phyloP scores from a whole-genome alignment of 2,888 invertebrate genomes.

The Epirrhoe tristata region DNA sequence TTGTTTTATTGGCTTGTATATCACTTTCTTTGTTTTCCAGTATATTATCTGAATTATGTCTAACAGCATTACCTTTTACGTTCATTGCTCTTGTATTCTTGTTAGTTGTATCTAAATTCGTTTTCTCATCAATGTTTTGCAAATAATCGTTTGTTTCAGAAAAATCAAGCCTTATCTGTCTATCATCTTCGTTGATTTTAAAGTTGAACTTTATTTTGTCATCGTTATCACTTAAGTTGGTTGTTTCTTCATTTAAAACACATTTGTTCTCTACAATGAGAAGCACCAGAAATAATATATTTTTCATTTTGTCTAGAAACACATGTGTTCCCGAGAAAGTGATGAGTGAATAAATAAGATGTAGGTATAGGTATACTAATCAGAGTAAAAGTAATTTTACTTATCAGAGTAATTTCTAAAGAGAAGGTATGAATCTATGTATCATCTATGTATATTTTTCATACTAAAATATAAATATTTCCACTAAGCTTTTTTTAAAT shows the following conservation, averaged over 20 bases:
- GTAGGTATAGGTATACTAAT: background rate
- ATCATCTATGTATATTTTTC: background rate
- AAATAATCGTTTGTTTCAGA: slow-evolving; percentile 1
- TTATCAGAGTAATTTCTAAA: background rate
- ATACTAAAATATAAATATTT: background rate
- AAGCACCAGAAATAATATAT: slow-evolving; percentile 5
- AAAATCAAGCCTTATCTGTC: background rate
- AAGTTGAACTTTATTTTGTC: background rate
- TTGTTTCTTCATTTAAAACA: slow-evolving; percentile 14
- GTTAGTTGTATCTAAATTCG: background rate
- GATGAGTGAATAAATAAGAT: background rate
- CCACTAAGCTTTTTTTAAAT: no score
- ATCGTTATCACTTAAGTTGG: background rate
- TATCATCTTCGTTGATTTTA: background rate
- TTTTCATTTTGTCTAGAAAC: slow-evolving; percentile 10
- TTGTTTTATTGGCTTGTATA: no score
- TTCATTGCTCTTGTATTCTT: background rate
- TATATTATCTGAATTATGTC: slow-evolving; percentile 7
- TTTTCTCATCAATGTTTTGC: slow-evolving; percentile 1
- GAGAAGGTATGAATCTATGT: background rate
- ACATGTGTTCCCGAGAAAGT: background rate
- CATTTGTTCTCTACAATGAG: slow-evolving; percentile 6
- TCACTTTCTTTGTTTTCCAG: slow-evolving; percentile 8
- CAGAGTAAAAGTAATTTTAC: background rate
- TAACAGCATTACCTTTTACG: background rate